phyloP scores from a whole-genome alignment of 2,888 invertebrate genomes.

The Pseudococcus longispinus region DNA sequence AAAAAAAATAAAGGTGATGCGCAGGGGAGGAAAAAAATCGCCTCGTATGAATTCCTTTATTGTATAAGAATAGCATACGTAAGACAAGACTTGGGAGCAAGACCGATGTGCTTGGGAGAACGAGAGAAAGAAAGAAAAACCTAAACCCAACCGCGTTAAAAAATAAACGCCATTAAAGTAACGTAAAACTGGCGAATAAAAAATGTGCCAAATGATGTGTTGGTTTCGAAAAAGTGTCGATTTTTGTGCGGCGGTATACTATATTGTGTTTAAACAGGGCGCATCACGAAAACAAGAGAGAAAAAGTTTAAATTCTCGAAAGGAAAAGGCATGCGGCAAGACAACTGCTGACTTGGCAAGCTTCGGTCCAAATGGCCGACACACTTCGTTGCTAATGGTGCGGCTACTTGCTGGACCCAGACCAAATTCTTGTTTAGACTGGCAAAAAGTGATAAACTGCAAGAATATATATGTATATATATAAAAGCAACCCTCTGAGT shows the following conservation, averaged over 20 bases:
- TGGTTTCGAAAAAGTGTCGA: constrained; percentile 50
- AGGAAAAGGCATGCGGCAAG: constrained; percentile 53
- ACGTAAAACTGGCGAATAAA: constrained; percentile 44
- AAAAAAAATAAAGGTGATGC: neutral
- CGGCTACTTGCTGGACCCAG: constrained; percentile 59
- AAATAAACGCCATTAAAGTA: constrained; percentile 49
- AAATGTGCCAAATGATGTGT: constrained; percentile 52
- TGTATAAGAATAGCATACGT: neutral
- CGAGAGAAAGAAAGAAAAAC: neutral
- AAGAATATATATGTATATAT: constrained; percentile 45
- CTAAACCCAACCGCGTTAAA: constrained; percentile 37
- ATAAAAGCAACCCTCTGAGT: constrained; percentile 22
- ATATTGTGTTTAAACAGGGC: constrained; percentile 41
- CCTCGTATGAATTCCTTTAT: constrained; percentile 8
- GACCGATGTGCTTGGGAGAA: neutral
- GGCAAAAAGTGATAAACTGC: constrained; percentile 59
- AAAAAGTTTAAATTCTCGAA: constrained; percentile 50
- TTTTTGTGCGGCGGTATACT: constrained; percentile 32
- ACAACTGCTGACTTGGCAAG: constrained; percentile 57
- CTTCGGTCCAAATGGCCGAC: constrained; percentile 57
- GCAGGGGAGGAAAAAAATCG: neutral
- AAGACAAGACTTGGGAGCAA: neutral
- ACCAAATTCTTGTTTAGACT: constrained; percentile 59
- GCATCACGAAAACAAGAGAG: constrained; percentile 12
- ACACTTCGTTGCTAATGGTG: constrained; percentile 57